Conservation (phyloP, 2,113 vertebrate genomes). For the Neodon shergylaensis region DNA sequence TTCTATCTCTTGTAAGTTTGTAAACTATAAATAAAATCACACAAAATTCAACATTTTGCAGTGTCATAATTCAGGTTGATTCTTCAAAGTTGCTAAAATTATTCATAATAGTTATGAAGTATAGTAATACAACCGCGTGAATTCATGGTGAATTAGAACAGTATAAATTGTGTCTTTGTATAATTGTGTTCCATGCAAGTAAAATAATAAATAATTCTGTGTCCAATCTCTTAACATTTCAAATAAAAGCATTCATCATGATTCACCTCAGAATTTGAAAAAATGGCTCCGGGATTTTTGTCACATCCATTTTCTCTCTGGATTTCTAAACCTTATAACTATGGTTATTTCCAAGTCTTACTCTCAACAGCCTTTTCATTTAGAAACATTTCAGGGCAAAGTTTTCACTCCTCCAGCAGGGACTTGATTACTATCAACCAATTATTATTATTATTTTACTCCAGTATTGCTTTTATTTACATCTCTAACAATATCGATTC, state of each 20-base stretch:
- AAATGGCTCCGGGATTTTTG: background rate
- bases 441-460: slow-evolving; percentile 16
- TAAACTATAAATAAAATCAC: background rate
- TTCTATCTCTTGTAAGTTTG: background rate
- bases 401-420: background rate
- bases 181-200: background rate
- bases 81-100: background rate
- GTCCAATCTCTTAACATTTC: background rate
- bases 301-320: background rate
- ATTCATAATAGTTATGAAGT: background rate
- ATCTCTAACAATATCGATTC: background rate
- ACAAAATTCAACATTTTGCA: background rate
- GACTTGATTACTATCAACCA: slow-evolving; percentile 17
- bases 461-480: background rate
- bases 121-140: background rate
- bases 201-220: background rate
- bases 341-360: background rate
- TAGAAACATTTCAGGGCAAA: background rate
- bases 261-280: background rate
- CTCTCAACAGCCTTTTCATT: background rate
- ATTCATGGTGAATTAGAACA: background rate
- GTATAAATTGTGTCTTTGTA: background rate
- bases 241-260: background rate
- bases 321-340: background rate
- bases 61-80: background rate